Evolutionary conservation across 1,140 invertebrate genomes (phyloP).

Genomic region (Tetragonula clypearis): DNA sequence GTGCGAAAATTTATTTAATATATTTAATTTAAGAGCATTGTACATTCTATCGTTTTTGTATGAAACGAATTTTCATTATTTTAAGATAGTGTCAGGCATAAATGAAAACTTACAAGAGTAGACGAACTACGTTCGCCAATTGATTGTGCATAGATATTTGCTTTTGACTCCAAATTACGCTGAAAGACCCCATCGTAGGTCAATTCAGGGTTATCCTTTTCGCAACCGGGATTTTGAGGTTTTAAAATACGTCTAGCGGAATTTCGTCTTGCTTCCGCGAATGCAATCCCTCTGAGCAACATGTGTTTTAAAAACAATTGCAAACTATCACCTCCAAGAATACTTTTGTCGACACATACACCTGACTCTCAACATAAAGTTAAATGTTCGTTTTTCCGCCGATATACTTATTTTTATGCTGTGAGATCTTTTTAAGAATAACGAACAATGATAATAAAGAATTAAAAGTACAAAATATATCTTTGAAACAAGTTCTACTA

Average conservation of each 20-base stretch:
- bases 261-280: constrained; percentile 59
- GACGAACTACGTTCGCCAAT: not conserved
- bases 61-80: not conserved
- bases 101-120: constrained; percentile 30
- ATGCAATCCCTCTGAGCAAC: constrained; percentile 58
- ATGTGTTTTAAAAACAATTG: constrained; percentile 20
- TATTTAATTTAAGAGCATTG: not conserved
- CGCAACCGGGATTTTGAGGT: constrained; percentile 40
- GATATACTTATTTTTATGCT: not conserved
- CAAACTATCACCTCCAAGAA: constrained; percentile 16
- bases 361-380: constrained; percentile 27
- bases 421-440: not conserved
- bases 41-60: not conserved
- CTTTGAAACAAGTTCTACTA: not conserved
- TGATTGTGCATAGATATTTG: constrained; percentile 9
- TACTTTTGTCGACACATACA: constrained; percentile 17
- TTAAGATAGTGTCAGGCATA: not conserved
- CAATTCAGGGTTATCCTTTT: constrained; percentile 51
- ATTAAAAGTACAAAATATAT: not conserved
- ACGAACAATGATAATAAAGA: no score
- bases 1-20: not conserved
- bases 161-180: constrained; percentile 8
- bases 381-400: no score
- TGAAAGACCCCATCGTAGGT: constrained; percentile 44
- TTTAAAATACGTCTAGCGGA: constrained; percentile 57